phyloP scores from a whole-genome alignment of 2,888 invertebrate genomes.

The Mythimna ferrago region DNA sequence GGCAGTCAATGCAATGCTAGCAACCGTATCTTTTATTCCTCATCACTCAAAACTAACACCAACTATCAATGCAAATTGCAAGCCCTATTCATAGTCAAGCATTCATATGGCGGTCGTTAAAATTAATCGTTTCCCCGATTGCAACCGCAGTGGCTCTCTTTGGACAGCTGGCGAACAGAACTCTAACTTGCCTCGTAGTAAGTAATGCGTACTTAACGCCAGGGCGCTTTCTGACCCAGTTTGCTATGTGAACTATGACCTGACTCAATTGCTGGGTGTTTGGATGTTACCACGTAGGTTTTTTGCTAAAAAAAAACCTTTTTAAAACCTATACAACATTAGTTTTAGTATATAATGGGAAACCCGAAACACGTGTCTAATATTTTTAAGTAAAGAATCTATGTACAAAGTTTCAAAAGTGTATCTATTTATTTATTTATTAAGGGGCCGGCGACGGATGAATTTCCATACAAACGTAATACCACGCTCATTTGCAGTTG shows the following conservation, averaged over 20 bases:
- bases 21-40: too few species aligned
- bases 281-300: constrained; percentile 15
- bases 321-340: neutral
- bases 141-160: neutral
- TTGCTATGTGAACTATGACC: constrained; percentile 17
- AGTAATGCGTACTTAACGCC: constrained; percentile 35
- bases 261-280: constrained; percentile 15
- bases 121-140: constrained; percentile 29
- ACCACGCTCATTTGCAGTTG: too few species aligned
- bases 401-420: too few species aligned
- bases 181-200: constrained; percentile 7
- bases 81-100: neutral
- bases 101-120: constrained; percentile 15
- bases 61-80: constrained; percentile 13
- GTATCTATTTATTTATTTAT: too few species aligned
- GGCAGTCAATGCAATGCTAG: neutral
- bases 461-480: too few species aligned
- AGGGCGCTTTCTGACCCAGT: constrained; percentile 37
- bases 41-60: neutral
- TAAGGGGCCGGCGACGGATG: too few species aligned
- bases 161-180: constrained; percentile 25
- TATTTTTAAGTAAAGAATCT: too few species aligned
- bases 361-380: too few species aligned
- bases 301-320: constrained; percentile 14
- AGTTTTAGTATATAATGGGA: too few species aligned